Base-by-base conservation (phyloP, 2,797 vertebrate genomes). In the Coilia nasus region DNA sequence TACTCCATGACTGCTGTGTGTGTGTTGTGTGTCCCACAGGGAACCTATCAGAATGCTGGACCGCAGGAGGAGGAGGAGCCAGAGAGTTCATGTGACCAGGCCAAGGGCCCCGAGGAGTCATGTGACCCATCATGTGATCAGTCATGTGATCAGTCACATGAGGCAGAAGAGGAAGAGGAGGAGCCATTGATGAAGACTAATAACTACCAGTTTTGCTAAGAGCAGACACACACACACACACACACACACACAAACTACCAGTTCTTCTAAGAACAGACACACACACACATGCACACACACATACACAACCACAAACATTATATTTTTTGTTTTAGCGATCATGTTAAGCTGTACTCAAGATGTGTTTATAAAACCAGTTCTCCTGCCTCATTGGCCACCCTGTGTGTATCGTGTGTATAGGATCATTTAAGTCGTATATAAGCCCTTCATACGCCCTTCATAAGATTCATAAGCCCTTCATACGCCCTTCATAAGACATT, bases 171-270 rank as follows among this genome's bases (percentile, higher is more conserved):
- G 85, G 96, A 97, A 83, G 93, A 93, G 0, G 93, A 94, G 87
- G 95, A 97, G 91, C 96, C 95, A 12, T 95, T 98, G 90, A 95
- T 97, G 93, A 98, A 97, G 89, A 94, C 97, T 90, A 99, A 99
- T 93, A 98, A 98, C 94, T 99, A 99, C 81, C 97, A 99, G 96
- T 98, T 99, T 92, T 97, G 97, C 91, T 99, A 94, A 94, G 81
- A 25, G 25, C 4, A 78, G 25, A 12, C n/a, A 78, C 15, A 5
- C 67, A 54, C 46, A n/a, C 14, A 23, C 6, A 21, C 6, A 62
- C 0, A 28, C 14, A 44, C 57, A 9, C 59, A 60, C 59, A 59
- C 17, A 59, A 98, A 98, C 94, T 99, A 99, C 81, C 97, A 99
- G 96, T 98, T 99, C 93, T 97, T 97, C 91, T 99, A 94, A 94